Evolutionary conservation across 2,113 vertebrate genomes (phyloP).

Genomic region (Saguinus midas): DNA sequence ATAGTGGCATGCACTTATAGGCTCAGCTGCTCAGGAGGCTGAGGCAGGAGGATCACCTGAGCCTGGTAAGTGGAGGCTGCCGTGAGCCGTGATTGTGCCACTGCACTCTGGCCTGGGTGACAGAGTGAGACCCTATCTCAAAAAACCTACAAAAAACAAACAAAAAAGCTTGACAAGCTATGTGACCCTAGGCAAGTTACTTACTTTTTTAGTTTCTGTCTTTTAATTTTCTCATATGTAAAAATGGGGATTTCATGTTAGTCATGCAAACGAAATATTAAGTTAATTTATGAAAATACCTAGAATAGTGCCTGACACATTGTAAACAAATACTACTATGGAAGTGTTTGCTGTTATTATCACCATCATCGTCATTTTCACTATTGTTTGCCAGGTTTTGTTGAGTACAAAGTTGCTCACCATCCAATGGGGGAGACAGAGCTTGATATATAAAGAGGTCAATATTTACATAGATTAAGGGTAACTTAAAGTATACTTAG

Average conservation of each 20-base stretch:
- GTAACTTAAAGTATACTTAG: background rate
- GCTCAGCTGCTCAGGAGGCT: too few relatives aligned
- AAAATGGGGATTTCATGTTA: background rate
- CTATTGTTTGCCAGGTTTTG: background rate
- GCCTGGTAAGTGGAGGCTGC: too few relatives aligned
- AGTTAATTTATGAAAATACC: background rate
- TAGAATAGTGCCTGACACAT: background rate
- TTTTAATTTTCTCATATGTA: background rate
- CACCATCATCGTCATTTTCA: background rate
- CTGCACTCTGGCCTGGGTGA: too few relatives aligned
- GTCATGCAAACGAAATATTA: background rate
- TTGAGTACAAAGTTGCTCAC: background rate
- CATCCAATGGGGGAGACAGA: background rate
- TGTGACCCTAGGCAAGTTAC: background rate
- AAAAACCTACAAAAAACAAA: too few relatives aligned
- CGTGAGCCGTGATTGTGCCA: too few relatives aligned
- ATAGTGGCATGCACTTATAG: too few relatives aligned
- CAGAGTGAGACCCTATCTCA: too few relatives aligned
- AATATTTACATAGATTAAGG: background rate
- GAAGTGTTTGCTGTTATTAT: background rate
- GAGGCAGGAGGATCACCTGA: too few relatives aligned
- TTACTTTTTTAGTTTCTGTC: background rate
- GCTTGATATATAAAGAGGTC: background rate
- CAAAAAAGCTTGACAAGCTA: background rate
- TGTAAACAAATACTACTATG: background rate